Evolutionary conservation across 2,113 vertebrate species (phyloP).

Genomic region (Chaetorhynchus papuensis): DNA sequence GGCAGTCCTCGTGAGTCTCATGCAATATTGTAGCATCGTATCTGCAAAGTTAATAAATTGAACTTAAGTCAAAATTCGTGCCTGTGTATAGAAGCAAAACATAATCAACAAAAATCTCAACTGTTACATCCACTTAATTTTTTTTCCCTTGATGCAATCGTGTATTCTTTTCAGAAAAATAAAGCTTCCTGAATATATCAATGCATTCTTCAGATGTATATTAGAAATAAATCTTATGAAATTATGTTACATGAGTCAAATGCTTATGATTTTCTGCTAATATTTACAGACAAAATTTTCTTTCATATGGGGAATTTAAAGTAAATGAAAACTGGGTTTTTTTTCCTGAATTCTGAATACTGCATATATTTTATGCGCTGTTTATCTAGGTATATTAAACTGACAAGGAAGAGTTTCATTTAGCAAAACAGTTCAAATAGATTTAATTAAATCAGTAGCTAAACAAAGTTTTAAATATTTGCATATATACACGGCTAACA

Average conservation of each 20-base stretch:
- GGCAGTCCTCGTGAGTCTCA: background rate
- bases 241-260: background rate
- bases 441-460: background rate
- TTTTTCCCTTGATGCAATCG: background rate
- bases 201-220: background rate
- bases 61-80: background rate
- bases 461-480: background rate
- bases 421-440: background rate
- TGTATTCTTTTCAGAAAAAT: background rate
- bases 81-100: background rate
- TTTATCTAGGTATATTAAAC: background rate
- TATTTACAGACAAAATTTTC: background rate
- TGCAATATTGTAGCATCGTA: background rate
- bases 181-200: background rate
- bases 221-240: background rate
- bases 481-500: background rate
- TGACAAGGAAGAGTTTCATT: background rate
- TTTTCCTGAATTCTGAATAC: background rate
- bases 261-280: background rate
- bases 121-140: rapidly evolving
- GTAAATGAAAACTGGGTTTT: background rate
- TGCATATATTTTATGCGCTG: background rate
- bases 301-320: background rate
- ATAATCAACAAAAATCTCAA: background rate
- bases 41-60: background rate